Percentiles rank a stretch among this genome's conserved stretches.
Conservation (phyloP, 2,888 invertebrate genomes). For the Seira ritae region DNA sequence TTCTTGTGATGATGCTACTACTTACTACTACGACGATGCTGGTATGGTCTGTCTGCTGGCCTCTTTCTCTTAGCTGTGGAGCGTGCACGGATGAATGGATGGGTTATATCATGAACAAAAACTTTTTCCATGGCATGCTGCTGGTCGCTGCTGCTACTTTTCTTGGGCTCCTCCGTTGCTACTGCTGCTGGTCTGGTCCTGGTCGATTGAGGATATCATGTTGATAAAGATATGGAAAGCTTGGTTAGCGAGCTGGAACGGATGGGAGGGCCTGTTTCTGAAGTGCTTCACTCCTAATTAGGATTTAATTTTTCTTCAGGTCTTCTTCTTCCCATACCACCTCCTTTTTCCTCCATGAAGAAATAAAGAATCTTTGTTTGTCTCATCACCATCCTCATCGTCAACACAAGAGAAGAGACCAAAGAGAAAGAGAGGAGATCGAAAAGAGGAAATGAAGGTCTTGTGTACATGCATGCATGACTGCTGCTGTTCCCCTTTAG, state of each 20-base stretch:
- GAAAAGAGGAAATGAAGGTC: constrained; percentile 49
- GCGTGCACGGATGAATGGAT: constrained; percentile 32
- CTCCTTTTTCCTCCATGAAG: constrained; percentile 9
- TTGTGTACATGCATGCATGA: constrained; percentile 58
- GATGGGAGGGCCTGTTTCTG: constrained; percentile 66
- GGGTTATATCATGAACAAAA: neutral
- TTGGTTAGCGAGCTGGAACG: constrained; percentile 60
- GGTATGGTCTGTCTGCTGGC: neutral
- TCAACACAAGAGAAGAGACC: neutral
- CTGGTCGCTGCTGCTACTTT: constrained; percentile 28
- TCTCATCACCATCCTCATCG: constrained; percentile 31
- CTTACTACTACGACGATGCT: too few relatives aligned
- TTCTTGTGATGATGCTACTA: too few relatives aligned
- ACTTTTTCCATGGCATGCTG: constrained; percentile 2
- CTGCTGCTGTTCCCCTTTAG: constrained; percentile 45
- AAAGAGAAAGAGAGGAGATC: neutral
- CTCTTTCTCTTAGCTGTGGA: constrained; percentile 10
- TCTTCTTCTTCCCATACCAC: constrained; percentile 33
- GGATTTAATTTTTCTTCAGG: constrained; percentile 70
- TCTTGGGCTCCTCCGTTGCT: constrained; percentile 1
- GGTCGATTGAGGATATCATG: constrained; percentile 11
- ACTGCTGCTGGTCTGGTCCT: constrained; percentile 26
- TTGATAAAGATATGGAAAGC: constrained; percentile 42
- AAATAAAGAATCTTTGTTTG: constrained; percentile 43
- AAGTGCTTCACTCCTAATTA: constrained; percentile 70